phyloP scores from a whole-genome alignment of 1,140 invertebrate genomes.

The Dufourea novaeangliae region DNA sequence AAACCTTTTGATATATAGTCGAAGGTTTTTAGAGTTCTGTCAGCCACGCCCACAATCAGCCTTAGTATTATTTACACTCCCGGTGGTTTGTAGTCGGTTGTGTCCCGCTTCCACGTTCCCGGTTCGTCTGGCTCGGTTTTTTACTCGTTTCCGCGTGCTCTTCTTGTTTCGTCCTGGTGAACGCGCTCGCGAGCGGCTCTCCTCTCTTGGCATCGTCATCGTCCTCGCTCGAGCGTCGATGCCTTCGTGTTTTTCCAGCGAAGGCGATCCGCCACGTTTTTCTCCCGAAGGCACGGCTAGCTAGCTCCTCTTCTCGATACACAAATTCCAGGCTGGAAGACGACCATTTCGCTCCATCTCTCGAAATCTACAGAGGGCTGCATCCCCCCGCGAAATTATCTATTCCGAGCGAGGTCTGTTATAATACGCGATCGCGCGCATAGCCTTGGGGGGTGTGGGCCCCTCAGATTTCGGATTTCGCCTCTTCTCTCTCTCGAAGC shows the following conservation, averaged over 20 bases:
- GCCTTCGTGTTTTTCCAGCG: not conserved
- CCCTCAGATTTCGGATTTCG: conserved; percentile 74
- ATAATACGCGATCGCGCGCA: conserved; percentile 60
- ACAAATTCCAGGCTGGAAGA: not conserved
- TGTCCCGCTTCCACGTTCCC: conserved; percentile 54
- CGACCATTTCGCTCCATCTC: too few species aligned
- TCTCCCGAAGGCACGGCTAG: not conserved
- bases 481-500: conserved; percentile 32
- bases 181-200: not conserved
- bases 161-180: conserved; percentile 19
- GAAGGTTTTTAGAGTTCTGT: conserved; percentile 82
- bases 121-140: conserved; percentile 32
- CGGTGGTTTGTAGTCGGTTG: conserved; percentile 71
- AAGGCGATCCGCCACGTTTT: not conserved
- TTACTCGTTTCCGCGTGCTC: conserved; percentile 20
- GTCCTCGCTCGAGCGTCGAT: not conserved
- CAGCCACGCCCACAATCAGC: conserved; percentile 82
- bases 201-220: conserved; percentile 30
- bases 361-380: too few species aligned
- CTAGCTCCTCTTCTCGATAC: not conserved
- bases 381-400: conserved; percentile 71
- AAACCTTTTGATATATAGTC: conserved; percentile 82
- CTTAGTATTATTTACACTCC: conserved; percentile 82
- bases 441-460: conserved; percentile 68
- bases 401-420: conserved; percentile 65